Evolutionary conservation across 1,140 invertebrate species (phyloP).

Genomic region (Adelges cooleyi): DNA sequence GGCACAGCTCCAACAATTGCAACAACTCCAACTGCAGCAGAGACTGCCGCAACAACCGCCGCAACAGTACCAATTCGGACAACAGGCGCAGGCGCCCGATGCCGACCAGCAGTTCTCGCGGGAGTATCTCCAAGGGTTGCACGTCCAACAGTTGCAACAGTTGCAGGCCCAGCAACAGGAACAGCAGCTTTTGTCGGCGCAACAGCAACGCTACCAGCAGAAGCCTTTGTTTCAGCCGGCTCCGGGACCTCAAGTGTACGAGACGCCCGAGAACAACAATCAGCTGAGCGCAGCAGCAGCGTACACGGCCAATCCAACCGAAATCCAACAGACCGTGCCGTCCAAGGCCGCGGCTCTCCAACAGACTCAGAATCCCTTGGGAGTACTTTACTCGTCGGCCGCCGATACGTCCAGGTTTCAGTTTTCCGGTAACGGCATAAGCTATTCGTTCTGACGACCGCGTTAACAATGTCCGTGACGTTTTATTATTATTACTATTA

Average conservation of each 20-base stretch:
- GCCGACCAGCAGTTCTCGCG: background rate
- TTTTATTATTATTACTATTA: background rate
- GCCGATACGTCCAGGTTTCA: conserved; percentile 28
- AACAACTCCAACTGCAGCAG: background rate
- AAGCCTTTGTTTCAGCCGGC: conserved; percentile 6
- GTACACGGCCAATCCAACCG: background rate
- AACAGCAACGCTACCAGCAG: background rate
- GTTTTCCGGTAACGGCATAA: conserved; percentile 28
- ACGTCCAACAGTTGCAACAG: background rate
- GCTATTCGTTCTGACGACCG: conserved; percentile 27
- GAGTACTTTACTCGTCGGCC: conserved; percentile 27
- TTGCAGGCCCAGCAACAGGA: background rate
- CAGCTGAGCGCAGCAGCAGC: background rate
- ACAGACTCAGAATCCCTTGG: background rate
- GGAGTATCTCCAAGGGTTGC: background rate
- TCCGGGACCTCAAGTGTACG: background rate
- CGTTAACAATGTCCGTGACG: background rate
- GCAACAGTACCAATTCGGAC: conserved; percentile 31
- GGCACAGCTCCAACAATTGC: conserved; percentile 10
- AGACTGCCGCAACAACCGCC: background rate
- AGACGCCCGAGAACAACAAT: background rate
- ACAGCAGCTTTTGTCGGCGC: conserved; percentile 21
- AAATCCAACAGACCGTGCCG: conserved; percentile 3
- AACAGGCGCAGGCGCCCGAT: conserved; percentile 18
- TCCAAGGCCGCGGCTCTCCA: background rate